Evolutionary conservation across 2,888 invertebrate genomes (phyloP).

Genomic region (Diplolepis rosae): DNA sequence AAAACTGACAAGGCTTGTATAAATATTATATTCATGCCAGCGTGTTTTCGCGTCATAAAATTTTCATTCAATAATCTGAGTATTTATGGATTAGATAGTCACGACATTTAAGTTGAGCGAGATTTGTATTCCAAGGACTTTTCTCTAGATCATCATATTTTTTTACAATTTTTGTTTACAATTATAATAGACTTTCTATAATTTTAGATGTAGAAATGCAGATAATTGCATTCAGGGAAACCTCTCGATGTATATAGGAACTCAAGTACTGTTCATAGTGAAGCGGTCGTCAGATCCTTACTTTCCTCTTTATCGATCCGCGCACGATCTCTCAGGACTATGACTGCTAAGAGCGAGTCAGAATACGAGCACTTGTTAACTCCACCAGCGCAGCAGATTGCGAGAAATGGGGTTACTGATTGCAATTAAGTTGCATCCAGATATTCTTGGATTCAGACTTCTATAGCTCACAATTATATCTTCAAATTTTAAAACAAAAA

Average conservation of each 20-base stretch:
- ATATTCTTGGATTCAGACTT: background rate
- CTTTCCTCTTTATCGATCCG: constrained; percentile 15
- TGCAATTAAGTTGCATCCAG: constrained; percentile 5
- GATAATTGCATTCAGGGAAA: background rate
- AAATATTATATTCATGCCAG: background rate
- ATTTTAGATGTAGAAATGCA: background rate
- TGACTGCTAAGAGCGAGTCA: background rate
- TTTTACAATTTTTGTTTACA: background rate
- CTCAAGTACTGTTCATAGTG: background rate
- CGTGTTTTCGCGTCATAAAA: background rate
- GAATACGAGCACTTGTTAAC: constrained; percentile 23
- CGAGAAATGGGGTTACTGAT: constrained; percentile 8
- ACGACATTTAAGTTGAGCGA: background rate
- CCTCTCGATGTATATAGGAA: background rate
- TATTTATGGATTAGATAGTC: background rate
- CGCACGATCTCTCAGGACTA: background rate
- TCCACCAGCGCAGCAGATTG: too few species aligned
- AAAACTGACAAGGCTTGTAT: too few species aligned
- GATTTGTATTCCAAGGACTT: background rate
- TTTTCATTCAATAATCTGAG: background rate
- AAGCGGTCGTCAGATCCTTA: background rate
- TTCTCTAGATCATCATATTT: constrained; percentile 3
- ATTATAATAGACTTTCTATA: background rate
- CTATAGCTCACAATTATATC: background rate
- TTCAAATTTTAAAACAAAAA: background rate